Evolutionary conservation across 2,888 invertebrate species (phyloP).

Genomic region (Falcaria lacertinaria): DNA sequence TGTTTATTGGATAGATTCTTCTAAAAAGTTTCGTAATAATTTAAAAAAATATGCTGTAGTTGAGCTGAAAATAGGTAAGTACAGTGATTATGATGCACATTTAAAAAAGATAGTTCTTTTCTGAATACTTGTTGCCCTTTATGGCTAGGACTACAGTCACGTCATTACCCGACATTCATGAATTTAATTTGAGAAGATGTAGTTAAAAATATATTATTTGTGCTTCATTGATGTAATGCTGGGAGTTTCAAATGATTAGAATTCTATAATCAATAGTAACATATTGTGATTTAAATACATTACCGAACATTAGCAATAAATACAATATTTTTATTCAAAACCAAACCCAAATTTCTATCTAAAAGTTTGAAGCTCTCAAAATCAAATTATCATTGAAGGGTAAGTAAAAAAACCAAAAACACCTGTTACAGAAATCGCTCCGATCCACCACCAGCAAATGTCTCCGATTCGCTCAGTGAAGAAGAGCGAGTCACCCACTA

Average conservation of each 20-base stretch:
- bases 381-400: conserved; percentile 14
- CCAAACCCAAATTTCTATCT: too few relatives aligned
- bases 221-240: conserved; percentile 31
- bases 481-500: conserved; percentile 73
- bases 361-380: conserved; percentile 23
- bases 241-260: conserved; percentile 36
- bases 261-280: too few relatives aligned
- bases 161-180: background rate
- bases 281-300: too few relatives aligned
- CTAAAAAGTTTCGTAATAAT: too few relatives aligned
- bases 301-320: too few relatives aligned
- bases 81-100: background rate
- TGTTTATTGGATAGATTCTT: too few relatives aligned
- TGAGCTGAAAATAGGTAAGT: background rate
- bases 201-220: conserved; percentile 19
- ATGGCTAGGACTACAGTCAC: background rate
- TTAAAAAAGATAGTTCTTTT: background rate
- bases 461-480: conserved; percentile 74
- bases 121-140: background rate
- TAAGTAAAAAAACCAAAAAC: background rate
- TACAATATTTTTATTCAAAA: too few relatives aligned
- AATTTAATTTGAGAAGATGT: background rate
- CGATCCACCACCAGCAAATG: conserved; percentile 76
- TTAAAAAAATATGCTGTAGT: too few relatives aligned
- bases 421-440: conserved; percentile 70